Percentiles rank a stretch among this genome's conserved stretches.
Evolutionary conservation across 2,888 invertebrate species (phyloP).

Genomic region (Drosophila koepferae): DNA sequence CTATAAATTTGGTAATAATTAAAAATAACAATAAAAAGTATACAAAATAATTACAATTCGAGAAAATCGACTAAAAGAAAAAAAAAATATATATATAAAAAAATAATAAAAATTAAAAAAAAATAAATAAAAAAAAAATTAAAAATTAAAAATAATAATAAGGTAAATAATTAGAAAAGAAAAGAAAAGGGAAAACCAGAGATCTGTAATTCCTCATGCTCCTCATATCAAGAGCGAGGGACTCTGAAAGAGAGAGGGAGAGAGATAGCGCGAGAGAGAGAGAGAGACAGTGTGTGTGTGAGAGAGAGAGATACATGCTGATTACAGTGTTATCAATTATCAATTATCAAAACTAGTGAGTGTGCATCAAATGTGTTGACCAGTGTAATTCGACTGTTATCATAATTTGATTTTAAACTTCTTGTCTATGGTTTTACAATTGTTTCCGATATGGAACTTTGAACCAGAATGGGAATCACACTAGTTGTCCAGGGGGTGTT

Average conservation of each 20-base stretch:
- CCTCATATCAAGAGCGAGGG: not conserved
- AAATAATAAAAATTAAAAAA: no score
- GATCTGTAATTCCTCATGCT: no score
- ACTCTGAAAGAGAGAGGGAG: not conserved
- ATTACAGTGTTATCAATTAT: no score
- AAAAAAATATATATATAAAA: no score
- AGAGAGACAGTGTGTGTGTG: not conserved
- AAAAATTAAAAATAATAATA: not conserved
- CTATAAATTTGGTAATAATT: no score
- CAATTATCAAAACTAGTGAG: no score
- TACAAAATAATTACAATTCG: no score
- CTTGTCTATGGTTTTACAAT: conserved; percentile 7
- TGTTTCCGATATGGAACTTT: conserved; percentile 13
- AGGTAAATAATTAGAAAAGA: not conserved
- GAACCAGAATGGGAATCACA: conserved; percentile 34
- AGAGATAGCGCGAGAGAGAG: not conserved
- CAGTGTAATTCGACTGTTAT: conserved; percentile 24
- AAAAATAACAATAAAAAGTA: no score
- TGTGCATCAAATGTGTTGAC: not conserved
- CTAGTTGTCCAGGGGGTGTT: conserved; percentile 1
- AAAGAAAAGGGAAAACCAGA: not conserved
- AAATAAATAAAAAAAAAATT: not conserved
- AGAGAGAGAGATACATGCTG: not conserved
- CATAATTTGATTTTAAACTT: conserved; percentile 3
- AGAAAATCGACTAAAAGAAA: no score